Conservation (phyloP, 2,113 vertebrate genomes). For the Callipepla californica region DNA sequence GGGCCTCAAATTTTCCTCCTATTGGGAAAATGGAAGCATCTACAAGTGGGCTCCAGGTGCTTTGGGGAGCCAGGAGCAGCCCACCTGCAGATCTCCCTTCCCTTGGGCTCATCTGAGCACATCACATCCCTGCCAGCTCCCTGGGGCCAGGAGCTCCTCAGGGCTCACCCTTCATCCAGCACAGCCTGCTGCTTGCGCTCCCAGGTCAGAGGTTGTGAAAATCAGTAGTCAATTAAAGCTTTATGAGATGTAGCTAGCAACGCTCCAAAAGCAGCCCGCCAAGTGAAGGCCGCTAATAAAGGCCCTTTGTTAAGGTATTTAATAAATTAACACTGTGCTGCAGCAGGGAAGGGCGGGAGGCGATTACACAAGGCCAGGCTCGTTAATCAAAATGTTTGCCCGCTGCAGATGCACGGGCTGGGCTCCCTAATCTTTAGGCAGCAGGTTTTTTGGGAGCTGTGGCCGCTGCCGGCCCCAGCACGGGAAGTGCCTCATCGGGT, state of each 20-base stretch:
- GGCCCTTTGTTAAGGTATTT: conserved; percentile 73
- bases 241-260: conserved; percentile 61
- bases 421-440: conserved; percentile 40
- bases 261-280: conserved; percentile 59
- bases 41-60: background rate
- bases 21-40: background rate
- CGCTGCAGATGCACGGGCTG: conserved; percentile 27
- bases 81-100: background rate
- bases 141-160: conserved; percentile 55
- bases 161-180: conserved; percentile 37
- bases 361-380: conserved; percentile 65
- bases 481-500: conserved; percentile 41
- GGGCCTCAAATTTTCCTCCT: background rate
- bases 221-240: conserved; percentile 68
- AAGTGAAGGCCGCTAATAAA: conserved; percentile 54
- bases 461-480: background rate
- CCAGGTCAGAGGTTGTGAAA: conserved; percentile 64
- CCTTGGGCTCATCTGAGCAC: fast-evolving
- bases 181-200: conserved; percentile 54
- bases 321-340: conserved; percentile 67
- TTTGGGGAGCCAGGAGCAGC: background rate
- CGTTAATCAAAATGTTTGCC: conserved; percentile 44
- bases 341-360: conserved; percentile 15
- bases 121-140: background rate
- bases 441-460: conserved; percentile 5